Percentiles rank a stretch among this genome's conserved stretches.
Evolutionary conservation across 2,113 vertebrate species (phyloP).

Genomic region (Promerops cafer): DNA sequence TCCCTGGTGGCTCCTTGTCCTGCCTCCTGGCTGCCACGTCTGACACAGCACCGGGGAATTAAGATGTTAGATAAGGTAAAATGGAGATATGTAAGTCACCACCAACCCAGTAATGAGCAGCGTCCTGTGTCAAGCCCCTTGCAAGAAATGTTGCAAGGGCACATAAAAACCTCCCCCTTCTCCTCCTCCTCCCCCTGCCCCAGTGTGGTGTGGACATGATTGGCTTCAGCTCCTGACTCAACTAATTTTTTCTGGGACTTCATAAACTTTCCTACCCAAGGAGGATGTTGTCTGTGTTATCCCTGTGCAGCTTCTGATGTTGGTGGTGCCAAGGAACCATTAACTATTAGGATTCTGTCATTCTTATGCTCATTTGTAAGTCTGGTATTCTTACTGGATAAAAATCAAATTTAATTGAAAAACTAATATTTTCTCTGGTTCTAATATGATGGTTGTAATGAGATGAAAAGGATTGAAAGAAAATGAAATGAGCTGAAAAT

Average conservation of each 20-base stretch:
- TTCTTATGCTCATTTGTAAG: neutral
- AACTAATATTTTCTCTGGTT: neutral
- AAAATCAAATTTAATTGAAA: neutral
- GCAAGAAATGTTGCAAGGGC: neutral
- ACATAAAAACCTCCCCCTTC: neutral
- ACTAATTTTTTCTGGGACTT: neutral
- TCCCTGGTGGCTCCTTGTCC: neutral
- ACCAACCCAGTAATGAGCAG: neutral
- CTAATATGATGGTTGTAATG: neutral
- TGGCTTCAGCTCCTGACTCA: neutral
- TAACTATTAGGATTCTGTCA: neutral
- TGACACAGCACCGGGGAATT: neutral
- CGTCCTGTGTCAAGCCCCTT: neutral
- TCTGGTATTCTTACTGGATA: neutral
- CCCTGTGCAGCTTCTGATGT: neutral
- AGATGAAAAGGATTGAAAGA: neutral
- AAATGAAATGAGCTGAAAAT: neutral
- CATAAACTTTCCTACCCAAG: neutral
- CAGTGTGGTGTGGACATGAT: neutral
- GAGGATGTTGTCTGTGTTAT: neutral
- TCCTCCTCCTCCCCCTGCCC: neutral
- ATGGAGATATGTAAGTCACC: neutral
- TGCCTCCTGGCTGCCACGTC: neutral
- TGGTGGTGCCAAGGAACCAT: neutral
- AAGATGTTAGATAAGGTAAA: neutral